Conservation (phyloP, 1,140 invertebrate species). For the Drosophila bocki region DNA sequence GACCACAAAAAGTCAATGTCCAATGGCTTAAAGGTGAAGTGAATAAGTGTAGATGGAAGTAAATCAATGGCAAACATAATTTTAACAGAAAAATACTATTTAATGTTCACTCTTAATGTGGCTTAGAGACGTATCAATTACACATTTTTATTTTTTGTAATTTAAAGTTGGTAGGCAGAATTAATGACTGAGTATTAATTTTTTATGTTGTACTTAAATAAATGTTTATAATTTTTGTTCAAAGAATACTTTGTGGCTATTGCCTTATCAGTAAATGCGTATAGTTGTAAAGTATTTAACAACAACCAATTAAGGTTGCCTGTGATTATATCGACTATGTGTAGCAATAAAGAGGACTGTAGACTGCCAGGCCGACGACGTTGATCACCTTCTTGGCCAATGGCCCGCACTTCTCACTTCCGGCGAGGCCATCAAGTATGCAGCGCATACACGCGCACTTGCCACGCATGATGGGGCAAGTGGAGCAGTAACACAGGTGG, state of each 20-base stretch:
- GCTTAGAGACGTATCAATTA: neutral
- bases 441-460: constrained; percentile 27
- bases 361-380: neutral
- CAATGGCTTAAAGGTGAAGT: neutral
- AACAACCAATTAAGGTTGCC: neutral
- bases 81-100: neutral
- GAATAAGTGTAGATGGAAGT: neutral
- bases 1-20: constrained; percentile 5
- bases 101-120: neutral
- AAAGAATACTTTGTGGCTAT: neutral
- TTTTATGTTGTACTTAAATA: too few relatives aligned
- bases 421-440: constrained; percentile 27
- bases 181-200: too few relatives aligned
- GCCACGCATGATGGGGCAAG: constrained; percentile 40
- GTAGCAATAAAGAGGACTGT: neutral
- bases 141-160: neutral
- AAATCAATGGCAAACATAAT: neutral
- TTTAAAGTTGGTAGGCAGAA: too few relatives aligned
- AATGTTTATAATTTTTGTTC: neutral
- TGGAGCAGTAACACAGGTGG: constrained; percentile 35
- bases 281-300: neutral
- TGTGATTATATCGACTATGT: neutral
- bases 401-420: constrained; percentile 13
- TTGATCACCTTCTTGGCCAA: constrained; percentile 27
- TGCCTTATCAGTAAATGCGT: neutral